Evolutionary conservation across 2,888 invertebrate species (phyloP).

Genomic region (Apotomis capreana): DNA sequence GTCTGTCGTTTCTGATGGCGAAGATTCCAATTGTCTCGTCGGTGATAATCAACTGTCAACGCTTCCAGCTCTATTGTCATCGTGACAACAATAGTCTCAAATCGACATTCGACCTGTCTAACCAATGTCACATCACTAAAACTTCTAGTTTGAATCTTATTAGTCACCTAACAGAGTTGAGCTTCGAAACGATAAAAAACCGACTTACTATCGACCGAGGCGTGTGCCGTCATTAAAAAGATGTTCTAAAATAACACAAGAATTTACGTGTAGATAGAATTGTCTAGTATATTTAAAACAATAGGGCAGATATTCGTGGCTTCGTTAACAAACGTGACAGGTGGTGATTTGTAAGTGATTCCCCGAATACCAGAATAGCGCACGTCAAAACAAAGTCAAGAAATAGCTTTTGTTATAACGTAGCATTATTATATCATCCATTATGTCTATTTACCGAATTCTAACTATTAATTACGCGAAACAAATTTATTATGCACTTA

Average conservation of each 20-base stretch:
- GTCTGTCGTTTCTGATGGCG: conserved; percentile 69
- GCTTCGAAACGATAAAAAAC: conserved; percentile 32
- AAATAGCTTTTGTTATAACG: conserved; percentile 62
- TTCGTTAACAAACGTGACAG: conserved; percentile 72
- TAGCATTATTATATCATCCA: conserved; percentile 49
- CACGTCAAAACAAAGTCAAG: conserved; percentile 72
- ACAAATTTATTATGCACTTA: conserved; percentile 52
- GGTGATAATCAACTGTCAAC: conserved; percentile 74
- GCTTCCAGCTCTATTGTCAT: conserved; percentile 69
- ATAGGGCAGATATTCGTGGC: conserved; percentile 67
- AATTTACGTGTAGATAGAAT: conserved; percentile 69
- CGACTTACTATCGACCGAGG: conserved; percentile 57
- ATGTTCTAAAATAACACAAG: conserved; percentile 62
- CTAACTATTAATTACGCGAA: conserved; percentile 58
- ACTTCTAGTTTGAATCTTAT: conserved; percentile 51
- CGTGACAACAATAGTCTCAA: conserved; percentile 63
- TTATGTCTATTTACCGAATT: conserved; percentile 61
- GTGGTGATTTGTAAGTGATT: conserved; percentile 76
- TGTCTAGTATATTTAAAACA: conserved; percentile 72
- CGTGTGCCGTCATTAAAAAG: conserved; percentile 57
- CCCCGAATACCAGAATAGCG: conserved; percentile 68
- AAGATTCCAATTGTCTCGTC: conserved; percentile 66
- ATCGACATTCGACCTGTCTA: conserved; percentile 43
- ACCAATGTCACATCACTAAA: conserved; percentile 44
- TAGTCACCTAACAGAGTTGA: conserved; percentile 35